phyloP scores from a whole-genome alignment of 2,888 invertebrate species.

The Gandaritis pyraliata region DNA sequence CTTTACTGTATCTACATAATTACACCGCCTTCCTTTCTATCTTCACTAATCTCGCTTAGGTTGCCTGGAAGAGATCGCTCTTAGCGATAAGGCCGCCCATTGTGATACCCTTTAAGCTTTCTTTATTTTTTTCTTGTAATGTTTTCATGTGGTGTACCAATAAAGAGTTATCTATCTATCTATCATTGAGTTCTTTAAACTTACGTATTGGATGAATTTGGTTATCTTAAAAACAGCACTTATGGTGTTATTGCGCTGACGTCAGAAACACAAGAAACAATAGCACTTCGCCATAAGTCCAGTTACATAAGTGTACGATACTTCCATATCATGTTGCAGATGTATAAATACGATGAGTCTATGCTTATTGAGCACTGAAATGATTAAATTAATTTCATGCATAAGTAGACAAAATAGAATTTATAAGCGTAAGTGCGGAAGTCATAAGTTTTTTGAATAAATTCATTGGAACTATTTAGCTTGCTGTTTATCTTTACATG shows the following conservation, averaged over 20 bases:
- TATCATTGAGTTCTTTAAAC: too few relatives aligned
- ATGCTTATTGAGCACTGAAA: slow-evolving; percentile 18
- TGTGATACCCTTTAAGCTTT: too few relatives aligned
- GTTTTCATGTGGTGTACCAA: too few relatives aligned
- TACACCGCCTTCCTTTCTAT: too few relatives aligned
- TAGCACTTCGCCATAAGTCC: slow-evolving; percentile 8
- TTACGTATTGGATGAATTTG: too few relatives aligned
- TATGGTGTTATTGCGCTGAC: not conserved
- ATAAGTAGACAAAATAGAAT: slow-evolving; percentile 13
- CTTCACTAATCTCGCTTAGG: too few relatives aligned
- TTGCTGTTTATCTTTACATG: not conserved
- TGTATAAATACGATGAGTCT: slow-evolving; percentile 16
- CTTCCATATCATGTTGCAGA: slow-evolving; percentile 16
- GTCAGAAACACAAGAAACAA: not conserved
- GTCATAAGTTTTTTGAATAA: not conserved
- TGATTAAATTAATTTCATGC: slow-evolving; percentile 23
- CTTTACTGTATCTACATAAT: too few relatives aligned
- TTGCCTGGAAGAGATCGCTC: too few relatives aligned
- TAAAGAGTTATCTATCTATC: too few relatives aligned
- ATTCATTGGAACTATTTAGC: not conserved
- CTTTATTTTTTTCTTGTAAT: too few relatives aligned
- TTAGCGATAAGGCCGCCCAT: too few relatives aligned
- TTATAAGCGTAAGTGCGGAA: not conserved
- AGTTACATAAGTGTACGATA: slow-evolving; percentile 17
- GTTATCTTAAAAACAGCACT: too few relatives aligned